Evolutionary conservation across 2,113 vertebrate species (phyloP).

Genomic region (Anser cygnoides): DNA sequence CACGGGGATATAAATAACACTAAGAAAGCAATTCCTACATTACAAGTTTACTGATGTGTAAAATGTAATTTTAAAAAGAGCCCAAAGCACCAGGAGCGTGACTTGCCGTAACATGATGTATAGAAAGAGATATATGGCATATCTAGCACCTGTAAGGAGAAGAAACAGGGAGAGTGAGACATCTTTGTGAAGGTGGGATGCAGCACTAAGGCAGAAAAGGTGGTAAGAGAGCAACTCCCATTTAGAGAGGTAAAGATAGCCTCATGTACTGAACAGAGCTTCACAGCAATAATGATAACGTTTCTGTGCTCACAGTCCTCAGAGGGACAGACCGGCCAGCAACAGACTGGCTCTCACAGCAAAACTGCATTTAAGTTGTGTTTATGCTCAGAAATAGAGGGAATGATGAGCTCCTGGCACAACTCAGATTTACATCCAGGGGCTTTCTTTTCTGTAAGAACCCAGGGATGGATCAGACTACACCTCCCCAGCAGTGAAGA

Average conservation of each 20-base stretch:
- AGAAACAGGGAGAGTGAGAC: slow-evolving; percentile 41
- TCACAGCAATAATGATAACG: neutral
- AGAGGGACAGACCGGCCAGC: neutral
- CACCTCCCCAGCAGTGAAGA: neutral
- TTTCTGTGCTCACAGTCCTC: neutral
- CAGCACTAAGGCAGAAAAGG: neutral
- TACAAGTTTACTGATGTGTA: slow-evolving; percentile 85
- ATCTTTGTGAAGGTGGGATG: slow-evolving; percentile 43
- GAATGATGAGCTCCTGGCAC: neutral
- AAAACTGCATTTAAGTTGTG: neutral
- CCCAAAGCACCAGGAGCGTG: slow-evolving; percentile 56
- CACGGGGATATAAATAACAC: slow-evolving; percentile 80
- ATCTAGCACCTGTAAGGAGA: slow-evolving; percentile 39
- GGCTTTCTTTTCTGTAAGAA: neutral
- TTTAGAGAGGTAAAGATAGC: neutral
- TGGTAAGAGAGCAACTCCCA: neutral
- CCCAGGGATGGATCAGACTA: neutral
- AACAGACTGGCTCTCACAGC: neutral
- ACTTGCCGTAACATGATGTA: slow-evolving; percentile 49
- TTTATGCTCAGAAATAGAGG: neutral
- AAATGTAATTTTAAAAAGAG: slow-evolving; percentile 83
- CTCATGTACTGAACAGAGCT: neutral
- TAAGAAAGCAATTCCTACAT: slow-evolving; percentile 79
- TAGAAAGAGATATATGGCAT: slow-evolving; percentile 6
- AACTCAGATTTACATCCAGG: neutral